Base-by-base conservation (phyloP, 2,113 vertebrate genomes). In the Perca fluviatilis region DNA sequence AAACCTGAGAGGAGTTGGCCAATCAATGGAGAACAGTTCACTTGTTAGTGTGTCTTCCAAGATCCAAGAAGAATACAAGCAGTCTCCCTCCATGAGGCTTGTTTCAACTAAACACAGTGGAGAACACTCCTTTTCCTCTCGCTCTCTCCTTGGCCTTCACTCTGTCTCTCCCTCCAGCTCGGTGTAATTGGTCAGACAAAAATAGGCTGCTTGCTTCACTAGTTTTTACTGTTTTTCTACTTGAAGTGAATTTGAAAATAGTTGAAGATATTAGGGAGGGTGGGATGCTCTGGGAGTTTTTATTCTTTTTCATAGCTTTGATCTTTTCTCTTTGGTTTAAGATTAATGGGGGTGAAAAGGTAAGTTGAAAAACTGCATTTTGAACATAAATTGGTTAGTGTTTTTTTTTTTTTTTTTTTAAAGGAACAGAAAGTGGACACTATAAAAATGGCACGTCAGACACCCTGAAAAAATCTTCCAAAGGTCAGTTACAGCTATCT, bases 21-120 rank as follows among this genome's bases (percentile, higher is more conserved):
- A 88, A 95, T 94, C 92, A 84, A 92, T 92, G 82, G 62, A 63
- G 83, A 87, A 70, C n/a, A 74, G 72, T 80, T 85, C 73, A 79
- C 88, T 93, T 78, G 83, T 93, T 91, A 93, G 78, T 58, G 61
- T 65, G 61, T 67, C 79, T 91, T 88, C 82, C 86, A 86, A 90
- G 85, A 84, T 9, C 0, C 69, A 27, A 27, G 82, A 57, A 78
- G 54, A 83, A 89, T 88, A 92, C 80, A 84, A 83, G 76, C 75
- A 19, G 72, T 53, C 66, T 64, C 47, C 46, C 71, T 76, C 65
- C 71, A 69, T 53, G 43, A 62, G 61, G 73, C 14, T 3, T 79
- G 62, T 74, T 73, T 84, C 8, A 54, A 8, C 58, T 57, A 46
- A 80, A 69, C 49, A 51, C 57, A 57, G 30, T n/a, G 3, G 19